A percentile compares a stretch with the other conserved stretches of the same genome.
These are phyloP conservation scores for Drosophila biarmipes DNA, from an alignment of 1,140 invertebrate species.

Conservation along the genomic window DNA sequence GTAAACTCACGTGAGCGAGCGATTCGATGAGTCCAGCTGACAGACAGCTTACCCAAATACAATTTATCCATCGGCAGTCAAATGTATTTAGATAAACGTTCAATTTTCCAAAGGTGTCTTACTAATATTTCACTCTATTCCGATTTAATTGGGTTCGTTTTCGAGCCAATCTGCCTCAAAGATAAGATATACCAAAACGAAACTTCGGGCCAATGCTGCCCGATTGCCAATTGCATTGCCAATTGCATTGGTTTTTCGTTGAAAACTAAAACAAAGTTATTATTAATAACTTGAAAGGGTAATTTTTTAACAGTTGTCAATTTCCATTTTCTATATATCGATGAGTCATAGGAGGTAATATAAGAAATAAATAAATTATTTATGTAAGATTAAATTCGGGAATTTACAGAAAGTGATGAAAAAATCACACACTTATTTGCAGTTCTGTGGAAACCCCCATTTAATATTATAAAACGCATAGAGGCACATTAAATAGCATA, in stretches of 20 bases:
- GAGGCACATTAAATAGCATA: not conserved
- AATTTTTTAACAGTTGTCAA: not conserved
- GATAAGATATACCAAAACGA: conserved; percentile 38
- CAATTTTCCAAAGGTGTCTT: conserved; percentile 4
- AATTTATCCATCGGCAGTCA: conserved; percentile 69
- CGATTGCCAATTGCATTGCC: conserved; percentile 3
- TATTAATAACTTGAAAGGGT: not conserved
- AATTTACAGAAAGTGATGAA: not conserved
- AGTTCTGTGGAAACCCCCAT: not conserved
- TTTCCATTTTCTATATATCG: not conserved
- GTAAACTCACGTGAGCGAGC: conserved; percentile 61
- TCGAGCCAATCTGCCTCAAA: conserved; percentile 14
- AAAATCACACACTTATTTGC: not conserved
- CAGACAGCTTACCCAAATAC: conserved; percentile 62
- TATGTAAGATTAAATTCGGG: conserved; percentile 2
- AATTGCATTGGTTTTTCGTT: conserved; percentile 1
- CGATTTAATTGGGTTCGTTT: conserved; percentile 24
- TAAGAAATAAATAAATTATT: not conserved
- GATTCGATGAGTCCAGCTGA: conserved; percentile 53
- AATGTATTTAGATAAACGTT: conserved; percentile 28
- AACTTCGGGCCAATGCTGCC: no score
- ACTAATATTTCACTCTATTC: not conserved
- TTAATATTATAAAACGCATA: no score
- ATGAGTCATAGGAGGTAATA: conserved; percentile 15
- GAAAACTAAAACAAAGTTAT: not conserved